Base-by-base conservation (phyloP, 1,140 invertebrate species). In the Diplogasteroides magnus region DNA sequence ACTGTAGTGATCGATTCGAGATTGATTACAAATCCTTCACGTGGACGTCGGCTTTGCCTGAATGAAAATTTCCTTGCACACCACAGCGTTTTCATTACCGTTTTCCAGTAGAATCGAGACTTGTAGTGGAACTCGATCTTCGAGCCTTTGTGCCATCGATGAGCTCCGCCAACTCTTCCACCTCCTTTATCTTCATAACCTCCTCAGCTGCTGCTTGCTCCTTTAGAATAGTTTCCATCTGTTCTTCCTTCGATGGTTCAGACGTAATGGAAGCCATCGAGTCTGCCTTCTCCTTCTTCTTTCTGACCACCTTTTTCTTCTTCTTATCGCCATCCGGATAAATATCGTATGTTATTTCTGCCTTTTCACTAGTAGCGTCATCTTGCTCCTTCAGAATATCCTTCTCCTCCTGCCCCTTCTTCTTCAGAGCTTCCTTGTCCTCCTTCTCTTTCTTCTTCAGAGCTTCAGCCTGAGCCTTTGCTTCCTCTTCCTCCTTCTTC, bases 391-490 rank as follows among this genome's bases (percentile, higher is more conserved):
- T 60, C n/a, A n/a, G 3, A 60, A n/a, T 25, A 3, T 60, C 27
- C 13, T 60, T n/a, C 23, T 60, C 26, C 19, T 28, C 66, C 2
- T 13, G 62, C 61, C 59, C 64, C 28, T 56, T 71, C 37, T 67
- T 67, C n/a, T 55, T 48, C 29, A 67, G 55, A 2, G 31, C 13
- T 23, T 23, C 23, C 64, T 68, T 69, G 13, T 25, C 31, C 25
- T 58, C 59, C 19, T 64, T 64, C 1, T 25, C 28, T 1, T n/a
- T 55, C 25, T 73, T 73, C 57, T 73, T 57, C 55, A 68, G 28
- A 2, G 26, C 31, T 25, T 2, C 13, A 27, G 6, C 28, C 25
- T 55, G 28, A 19, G n/a, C 66, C 23, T 60, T 28, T n/a, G n/a
- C 27, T 13, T 60, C 59, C 3, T 60, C 59, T 11, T 3, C 59